Base-by-base conservation (phyloP, 2,888 invertebrate genomes). In the Xestia sexstrigata region DNA sequence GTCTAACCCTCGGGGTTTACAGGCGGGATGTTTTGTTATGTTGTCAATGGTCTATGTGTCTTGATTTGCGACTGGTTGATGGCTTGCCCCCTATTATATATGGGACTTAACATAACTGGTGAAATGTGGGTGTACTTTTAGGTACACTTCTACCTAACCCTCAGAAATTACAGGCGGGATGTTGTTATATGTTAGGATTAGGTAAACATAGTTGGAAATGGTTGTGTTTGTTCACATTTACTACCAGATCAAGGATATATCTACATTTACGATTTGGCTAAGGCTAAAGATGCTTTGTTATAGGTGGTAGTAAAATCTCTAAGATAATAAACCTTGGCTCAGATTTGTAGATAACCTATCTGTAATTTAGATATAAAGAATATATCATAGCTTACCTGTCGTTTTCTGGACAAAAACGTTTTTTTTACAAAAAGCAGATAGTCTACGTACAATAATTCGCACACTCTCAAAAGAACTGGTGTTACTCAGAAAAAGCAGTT, bases 281-380 rank as follows among this genome's bases (percentile, higher is more conserved):
- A 79, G 42, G 26, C 60, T 49, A 4, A 17, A 73, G 23, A 60
- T 60, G 30, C 5, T 78, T 79, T 49, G 65, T 55, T 65, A 47
- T 39, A 30, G 15, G 6, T 35, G 26, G 62, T 55, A 70, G 62
- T 78, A 79, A 78, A 79, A 63, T 63, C 13, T 71, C 20, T 52
- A 42, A 30, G 30, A 63, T 30, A 78, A 71, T 79, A 72, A 79
- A 80, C 42, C 49, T 1, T 62, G 62, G 35, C 65, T 15, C 2
- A 77, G 39, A 15, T 42, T 30, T 62, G 62, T 20, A 3, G 39
- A n/a, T 30, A 39, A 23, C 55, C 9, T 74, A 39, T 58, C 17
- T 58, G 26, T 26, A 9, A 2, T 52, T 0, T 49, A 2, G 17
- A 9, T 23, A 23, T 23, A n/a, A n/a, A n/a, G 55, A n/a, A n/a